Evolutionary conservation across 2,113 vertebrate species (phyloP).

Genomic region (Antechinus stuartii): DNA sequence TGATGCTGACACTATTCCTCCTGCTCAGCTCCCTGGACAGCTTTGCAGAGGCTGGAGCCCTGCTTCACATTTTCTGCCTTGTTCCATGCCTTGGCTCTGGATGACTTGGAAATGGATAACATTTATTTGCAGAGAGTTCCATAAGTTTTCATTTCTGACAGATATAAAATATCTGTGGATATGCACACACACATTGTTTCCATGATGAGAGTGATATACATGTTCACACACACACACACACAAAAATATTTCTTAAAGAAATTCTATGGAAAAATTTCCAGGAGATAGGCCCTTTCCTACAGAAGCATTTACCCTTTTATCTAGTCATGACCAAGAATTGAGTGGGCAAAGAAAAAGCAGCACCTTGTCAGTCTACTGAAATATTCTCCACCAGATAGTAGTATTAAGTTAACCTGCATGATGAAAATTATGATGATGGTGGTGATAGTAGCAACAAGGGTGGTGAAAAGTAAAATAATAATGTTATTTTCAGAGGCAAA

Average conservation of each 20-base stretch:
- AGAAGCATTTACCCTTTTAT: slow-evolving; percentile 60
- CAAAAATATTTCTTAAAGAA: slow-evolving; percentile 20
- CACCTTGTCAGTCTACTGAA: slow-evolving; percentile 18
- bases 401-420: not conserved
- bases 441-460: not conserved
- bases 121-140: slow-evolving; percentile 53
- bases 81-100: not conserved
- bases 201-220: slow-evolving; percentile 34
- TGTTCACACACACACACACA: slow-evolving; percentile 1
- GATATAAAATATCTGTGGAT: not conserved
- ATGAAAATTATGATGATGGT: not conserved
- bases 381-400: not conserved
- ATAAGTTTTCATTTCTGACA: slow-evolving; percentile 55
- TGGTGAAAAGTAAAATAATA: not conserved
- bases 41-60: too few species aligned
- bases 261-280: slow-evolving; percentile 41
- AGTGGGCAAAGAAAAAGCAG: not conserved
- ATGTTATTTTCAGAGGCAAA: not conserved
- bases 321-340: slow-evolving; percentile 46
- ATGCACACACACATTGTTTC: slow-evolving; percentile 42
- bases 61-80: not conserved
- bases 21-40: too few species aligned
- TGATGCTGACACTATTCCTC: too few species aligned
- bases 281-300: not conserved
- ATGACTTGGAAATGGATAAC: not conserved